phyloP scores from a whole-genome alignment of 2,797 vertebrate species.

The Decapterus maruadsi region DNA sequence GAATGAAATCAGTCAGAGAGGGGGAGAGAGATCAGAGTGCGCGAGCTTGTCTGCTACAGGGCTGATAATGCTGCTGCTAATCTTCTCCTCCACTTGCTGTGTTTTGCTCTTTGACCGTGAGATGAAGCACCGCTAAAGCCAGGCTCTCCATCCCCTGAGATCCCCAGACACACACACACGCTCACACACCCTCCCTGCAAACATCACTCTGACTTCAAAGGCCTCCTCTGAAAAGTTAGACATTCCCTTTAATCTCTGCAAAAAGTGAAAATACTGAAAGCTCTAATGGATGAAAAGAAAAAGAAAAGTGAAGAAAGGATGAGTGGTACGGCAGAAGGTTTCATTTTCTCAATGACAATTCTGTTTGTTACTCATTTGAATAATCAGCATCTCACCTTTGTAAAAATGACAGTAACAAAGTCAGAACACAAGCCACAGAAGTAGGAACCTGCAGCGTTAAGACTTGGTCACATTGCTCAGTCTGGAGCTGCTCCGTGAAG shows the following conservation, averaged over 20 bases:
- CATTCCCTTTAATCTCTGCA: slow-evolving; percentile 66
- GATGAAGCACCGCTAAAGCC: slow-evolving; percentile 35
- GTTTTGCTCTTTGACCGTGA: slow-evolving; percentile 62
- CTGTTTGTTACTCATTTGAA: slow-evolving; percentile 3
- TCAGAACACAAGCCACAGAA: background rate
- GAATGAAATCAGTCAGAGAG: slow-evolving; percentile 58
- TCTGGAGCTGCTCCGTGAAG: slow-evolving; percentile 35
- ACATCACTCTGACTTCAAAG: slow-evolving; percentile 59
- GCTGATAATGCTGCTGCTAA: slow-evolving; percentile 74
- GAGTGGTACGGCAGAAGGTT: background rate
- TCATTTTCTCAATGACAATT: background rate
- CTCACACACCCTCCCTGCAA: slow-evolving; percentile 11
- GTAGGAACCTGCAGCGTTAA: background rate
- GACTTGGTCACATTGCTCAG: slow-evolving; percentile 12
- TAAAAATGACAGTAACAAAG: background rate
- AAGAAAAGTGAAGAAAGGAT: background rate
- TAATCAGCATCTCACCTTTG: background rate
- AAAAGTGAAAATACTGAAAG: slow-evolving; percentile 20
- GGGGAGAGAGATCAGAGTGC: slow-evolving; percentile 63
- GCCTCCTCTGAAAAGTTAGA: slow-evolving; percentile 52
- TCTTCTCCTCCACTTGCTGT: slow-evolving; percentile 62
- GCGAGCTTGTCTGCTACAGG: slow-evolving; percentile 62
- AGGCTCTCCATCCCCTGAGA: slow-evolving; percentile 40
- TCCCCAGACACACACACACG: slow-evolving; percentile 28
- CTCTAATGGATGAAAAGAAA: slow-evolving; percentile 20